Evolutionary conservation across 2,888 invertebrate genomes (phyloP).

Genomic region (Drosophila peninsularis): DNA sequence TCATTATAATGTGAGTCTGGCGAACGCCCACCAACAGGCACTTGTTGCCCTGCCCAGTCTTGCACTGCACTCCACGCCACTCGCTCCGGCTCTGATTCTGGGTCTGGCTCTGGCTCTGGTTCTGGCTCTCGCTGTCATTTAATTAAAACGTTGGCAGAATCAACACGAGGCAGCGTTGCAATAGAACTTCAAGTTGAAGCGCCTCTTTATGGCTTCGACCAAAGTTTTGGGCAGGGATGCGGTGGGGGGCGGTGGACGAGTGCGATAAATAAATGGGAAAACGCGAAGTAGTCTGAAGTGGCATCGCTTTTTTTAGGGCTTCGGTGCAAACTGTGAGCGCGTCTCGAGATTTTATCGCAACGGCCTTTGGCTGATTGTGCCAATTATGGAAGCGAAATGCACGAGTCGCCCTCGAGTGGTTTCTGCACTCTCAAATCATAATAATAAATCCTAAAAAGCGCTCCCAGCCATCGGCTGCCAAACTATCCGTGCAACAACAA

Average conservation of each 20-base stretch:
- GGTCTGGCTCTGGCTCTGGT: constrained; percentile 25
- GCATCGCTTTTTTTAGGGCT: constrained; percentile 53
- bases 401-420: constrained; percentile 76
- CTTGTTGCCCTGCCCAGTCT: constrained; percentile 43
- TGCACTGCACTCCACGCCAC: neutral
- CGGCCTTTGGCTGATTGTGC: constrained; percentile 76
- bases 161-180: constrained; percentile 61
- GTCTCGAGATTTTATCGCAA: constrained; percentile 71
- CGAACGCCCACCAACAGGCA: constrained; percentile 21
- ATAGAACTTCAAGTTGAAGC: constrained; percentile 57
- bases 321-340: constrained; percentile 27
- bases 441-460: constrained; percentile 75
- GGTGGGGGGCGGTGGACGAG: neutral
- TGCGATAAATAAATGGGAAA: constrained; percentile 46
- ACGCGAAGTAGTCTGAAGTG: constrained; percentile 31
- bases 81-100: constrained; percentile 17
- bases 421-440: constrained; percentile 81
- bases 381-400: constrained; percentile 76
- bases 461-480: constrained; percentile 51
- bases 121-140: constrained; percentile 64
- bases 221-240: constrained; percentile 29
- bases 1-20: constrained; percentile 62
- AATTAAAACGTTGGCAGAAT: constrained; percentile 78
- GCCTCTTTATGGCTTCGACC: constrained; percentile 61
- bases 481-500: constrained; percentile 31